Evolutionary conservation across 2,888 invertebrate genomes (phyloP).

Genomic region (Drepana falcataria): DNA sequence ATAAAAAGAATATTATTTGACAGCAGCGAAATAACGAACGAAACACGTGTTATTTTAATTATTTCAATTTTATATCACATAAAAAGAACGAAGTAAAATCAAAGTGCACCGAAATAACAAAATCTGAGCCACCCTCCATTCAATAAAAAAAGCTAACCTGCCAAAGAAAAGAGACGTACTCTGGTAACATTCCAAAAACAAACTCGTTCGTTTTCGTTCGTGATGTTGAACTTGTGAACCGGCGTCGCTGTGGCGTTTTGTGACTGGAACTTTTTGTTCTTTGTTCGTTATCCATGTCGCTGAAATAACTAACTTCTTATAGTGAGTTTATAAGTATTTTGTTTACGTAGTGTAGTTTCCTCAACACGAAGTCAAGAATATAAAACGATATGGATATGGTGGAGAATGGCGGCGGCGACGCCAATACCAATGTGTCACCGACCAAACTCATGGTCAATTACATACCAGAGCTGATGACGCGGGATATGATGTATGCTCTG

Average conservation of each 20-base stretch:
- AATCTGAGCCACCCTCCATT: neutral
- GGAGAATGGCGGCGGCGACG: constrained; percentile 79
- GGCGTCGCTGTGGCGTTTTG: constrained; percentile 73
- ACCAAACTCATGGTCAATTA: constrained; percentile 79
- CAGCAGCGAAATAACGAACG: constrained; percentile 35
- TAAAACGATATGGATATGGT: constrained; percentile 53
- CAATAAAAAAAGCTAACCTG: constrained; percentile 4
- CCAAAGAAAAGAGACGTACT: constrained; percentile 33
- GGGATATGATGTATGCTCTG: constrained; percentile 76
- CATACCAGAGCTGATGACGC: constrained; percentile 76
- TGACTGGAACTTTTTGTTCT: constrained; percentile 67
- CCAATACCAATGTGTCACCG: constrained; percentile 75
- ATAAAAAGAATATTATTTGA: constrained; percentile 44
- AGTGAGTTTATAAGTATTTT: constrained; percentile 66
- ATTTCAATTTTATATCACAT: constrained; percentile 13
- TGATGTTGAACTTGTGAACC: constrained; percentile 76
- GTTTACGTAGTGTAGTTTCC: constrained; percentile 71
- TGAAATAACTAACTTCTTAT: constrained; percentile 59
- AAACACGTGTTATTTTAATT: constrained; percentile 36
- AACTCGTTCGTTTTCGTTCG: constrained; percentile 43
- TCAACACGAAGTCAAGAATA: constrained; percentile 62
- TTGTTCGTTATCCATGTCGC: constrained; percentile 65
- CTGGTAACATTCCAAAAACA: constrained; percentile 75
- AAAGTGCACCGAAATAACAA: constrained; percentile 25
- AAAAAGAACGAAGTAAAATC: constrained; percentile 10